Base-by-base conservation (phyloP, 2,888 invertebrate species). In the Rhorus exstirpatorius region DNA sequence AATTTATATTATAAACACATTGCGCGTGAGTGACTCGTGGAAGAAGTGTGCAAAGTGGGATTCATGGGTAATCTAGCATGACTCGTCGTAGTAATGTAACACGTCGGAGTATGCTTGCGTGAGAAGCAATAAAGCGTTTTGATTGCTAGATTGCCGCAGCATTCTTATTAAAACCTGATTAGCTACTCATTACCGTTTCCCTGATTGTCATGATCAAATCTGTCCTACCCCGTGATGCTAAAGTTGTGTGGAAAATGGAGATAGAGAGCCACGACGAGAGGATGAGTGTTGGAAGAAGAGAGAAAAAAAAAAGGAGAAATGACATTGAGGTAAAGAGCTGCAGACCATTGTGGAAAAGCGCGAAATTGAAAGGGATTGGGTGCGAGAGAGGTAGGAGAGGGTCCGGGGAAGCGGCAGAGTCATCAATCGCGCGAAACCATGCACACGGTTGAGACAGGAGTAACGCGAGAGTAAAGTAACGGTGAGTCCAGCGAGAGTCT, bases 101-200 rank as follows among this genome's bases (percentile, higher is more conserved):
- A 4, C 21, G 21, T 41, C 38, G 38, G 17, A 19, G 14, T 35
- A 12, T n/a, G 3, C 38, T 58, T 44, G 70, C 82, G 76, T 83
- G 82, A 79, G 82, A 83, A 72, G 38, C 60, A 38, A 14, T 74
- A 21, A 53, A 17, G 58, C 77, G 77, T 88, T 86, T 55, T 77
- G 83, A 83, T 86, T 77, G 85, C 88, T 83, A 84, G 86, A 87
- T 58, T 21, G 70, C 70, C 82, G 46, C 83, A 77, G 78, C 86
- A 86, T 87, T 88, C 86, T 85, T 87, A 89, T 89, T 89, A 88
- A 89, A 89, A 87, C 84, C 85, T 88, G 86, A 86, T 89, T 89
- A 89, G 86, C 84, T 86, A 86, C 53, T 88, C 86, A 86, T 89
- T 88, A 87, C 85, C 81, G 75, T 60, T 26, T 35, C 24, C 77